phyloP scores from a whole-genome alignment of 2,888 invertebrate genomes.

The Spisula solida region DNA sequence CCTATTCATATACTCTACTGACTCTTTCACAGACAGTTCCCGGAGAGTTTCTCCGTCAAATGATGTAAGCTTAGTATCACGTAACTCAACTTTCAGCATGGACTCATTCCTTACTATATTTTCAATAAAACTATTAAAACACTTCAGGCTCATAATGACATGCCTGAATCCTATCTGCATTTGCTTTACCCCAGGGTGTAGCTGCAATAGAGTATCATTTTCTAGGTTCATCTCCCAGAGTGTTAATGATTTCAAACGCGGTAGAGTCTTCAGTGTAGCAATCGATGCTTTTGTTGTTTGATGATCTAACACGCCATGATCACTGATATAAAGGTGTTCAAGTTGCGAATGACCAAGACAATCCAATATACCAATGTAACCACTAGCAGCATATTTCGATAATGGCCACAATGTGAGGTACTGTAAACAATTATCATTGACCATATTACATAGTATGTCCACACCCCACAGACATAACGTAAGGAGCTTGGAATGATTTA shows the following conservation, averaged over 20 bases:
- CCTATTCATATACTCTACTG: neutral
- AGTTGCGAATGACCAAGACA: neutral
- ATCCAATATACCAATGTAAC: neutral
- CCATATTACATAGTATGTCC: neutral
- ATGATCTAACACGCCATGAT: neutral
- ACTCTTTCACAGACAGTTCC: neutral
- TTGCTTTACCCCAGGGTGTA: neutral
- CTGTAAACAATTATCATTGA: neutral
- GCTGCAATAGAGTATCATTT: neutral
- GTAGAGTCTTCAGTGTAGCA: neutral
- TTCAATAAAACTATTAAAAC: neutral
- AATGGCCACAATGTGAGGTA: neutral
- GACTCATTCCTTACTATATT: neutral
- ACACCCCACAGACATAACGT: neutral
- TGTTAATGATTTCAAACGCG: neutral
- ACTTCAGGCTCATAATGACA: neutral
- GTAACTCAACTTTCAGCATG: neutral
- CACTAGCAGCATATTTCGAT: neutral
- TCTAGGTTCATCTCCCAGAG: neutral
- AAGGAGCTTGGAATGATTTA: neutral
- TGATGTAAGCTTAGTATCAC: neutral
- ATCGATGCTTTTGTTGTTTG: neutral
- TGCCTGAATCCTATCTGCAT: neutral
- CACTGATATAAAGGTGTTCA: neutral
- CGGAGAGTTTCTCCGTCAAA: neutral